phyloP scores from a whole-genome alignment of 2,797 vertebrate species.

The Pipistrellus pygmaeus region DNA sequence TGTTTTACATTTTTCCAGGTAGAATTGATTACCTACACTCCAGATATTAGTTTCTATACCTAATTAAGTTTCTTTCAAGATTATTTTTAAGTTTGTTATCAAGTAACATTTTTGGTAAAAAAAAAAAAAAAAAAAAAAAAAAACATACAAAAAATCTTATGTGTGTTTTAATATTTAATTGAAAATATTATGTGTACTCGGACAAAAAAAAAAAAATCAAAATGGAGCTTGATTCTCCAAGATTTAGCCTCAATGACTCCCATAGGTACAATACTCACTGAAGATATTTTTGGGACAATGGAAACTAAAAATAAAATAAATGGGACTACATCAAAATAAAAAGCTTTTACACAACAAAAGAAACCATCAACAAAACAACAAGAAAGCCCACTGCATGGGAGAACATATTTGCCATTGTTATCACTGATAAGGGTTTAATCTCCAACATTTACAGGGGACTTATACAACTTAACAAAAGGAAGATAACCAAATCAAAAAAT shows the following conservation, averaged over 20 bases:
- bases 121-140: not conserved
- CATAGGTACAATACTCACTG: not conserved
- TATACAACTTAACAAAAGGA: no score
- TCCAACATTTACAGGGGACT: no score
- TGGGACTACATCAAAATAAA: no score
- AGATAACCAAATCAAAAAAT: no score
- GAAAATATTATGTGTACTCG: not conserved
- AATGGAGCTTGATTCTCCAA: not conserved
- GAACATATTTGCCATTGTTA: no score
- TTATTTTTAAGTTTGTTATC: not conserved
- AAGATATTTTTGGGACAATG: not conserved
- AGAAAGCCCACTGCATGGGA: no score
- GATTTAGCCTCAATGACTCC: not conserved
- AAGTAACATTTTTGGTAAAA: not conserved
- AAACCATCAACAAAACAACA: no score
- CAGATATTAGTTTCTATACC: not conserved
- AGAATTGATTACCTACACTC: conserved; percentile 9
- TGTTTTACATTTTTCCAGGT: conserved; percentile 2
- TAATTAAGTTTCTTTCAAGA: not conserved
- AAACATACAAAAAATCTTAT: no score
- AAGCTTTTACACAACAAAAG: no score
- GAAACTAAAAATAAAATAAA: no score
- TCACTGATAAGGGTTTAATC: no score
- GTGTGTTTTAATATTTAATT: not conserved
- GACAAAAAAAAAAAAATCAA: not conserved